phyloP scores from a whole-genome alignment of 92 coral and sea anemone genomes.

The Palythoa grandiflora region DNA sequence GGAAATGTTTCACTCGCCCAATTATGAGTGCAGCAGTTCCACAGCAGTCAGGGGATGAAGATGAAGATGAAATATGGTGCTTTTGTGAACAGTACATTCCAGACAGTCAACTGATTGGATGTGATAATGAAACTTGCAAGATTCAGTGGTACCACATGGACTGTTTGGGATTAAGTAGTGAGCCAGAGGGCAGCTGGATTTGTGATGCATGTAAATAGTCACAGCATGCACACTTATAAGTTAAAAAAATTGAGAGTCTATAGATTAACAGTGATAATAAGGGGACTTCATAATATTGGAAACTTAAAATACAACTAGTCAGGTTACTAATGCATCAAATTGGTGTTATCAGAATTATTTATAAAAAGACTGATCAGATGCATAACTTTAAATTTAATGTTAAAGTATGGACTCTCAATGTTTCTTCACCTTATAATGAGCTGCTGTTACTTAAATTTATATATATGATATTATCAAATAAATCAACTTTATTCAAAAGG shows the following conservation, averaged over 20 bases:
- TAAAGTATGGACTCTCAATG: not conserved
- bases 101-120: constrained; percentile 29
- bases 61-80: constrained; percentile 57
- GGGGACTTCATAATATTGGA: not conserved
- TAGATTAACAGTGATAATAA: not conserved
- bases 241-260: not conserved
- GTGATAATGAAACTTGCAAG: constrained; percentile 32
- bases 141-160: constrained; percentile 35
- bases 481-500: no score
- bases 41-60: constrained; percentile 22
- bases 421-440: not conserved
- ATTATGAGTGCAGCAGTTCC: not conserved
- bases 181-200: constrained; percentile 40
- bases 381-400: not conserved
- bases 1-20: constrained; percentile 55
- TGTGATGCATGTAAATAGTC: constrained; percentile 3
- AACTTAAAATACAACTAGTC: not conserved
- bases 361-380: not conserved
- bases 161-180: constrained; percentile 15
- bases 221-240: constrained; percentile 7
- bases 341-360: not conserved
- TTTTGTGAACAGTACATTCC: constrained; percentile 52
- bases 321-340: not conserved
- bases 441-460: not conserved
- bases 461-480: no score